Conservation (phyloP, 2,888 invertebrate species). For the Hyppa rectilinea region DNA sequence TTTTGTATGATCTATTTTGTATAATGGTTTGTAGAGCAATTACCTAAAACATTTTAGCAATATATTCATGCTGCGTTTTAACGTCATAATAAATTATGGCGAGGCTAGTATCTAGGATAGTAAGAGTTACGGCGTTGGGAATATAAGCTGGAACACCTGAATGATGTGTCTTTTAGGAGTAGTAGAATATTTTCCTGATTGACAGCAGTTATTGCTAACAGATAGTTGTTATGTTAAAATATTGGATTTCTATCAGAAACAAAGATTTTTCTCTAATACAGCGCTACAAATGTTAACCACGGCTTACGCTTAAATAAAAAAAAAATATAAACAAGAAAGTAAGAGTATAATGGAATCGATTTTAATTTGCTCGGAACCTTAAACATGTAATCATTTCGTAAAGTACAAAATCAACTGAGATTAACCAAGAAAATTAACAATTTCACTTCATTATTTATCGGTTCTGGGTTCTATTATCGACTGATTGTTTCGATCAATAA, state of each 20-base stretch:
- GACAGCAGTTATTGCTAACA: background rate
- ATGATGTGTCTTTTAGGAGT: background rate
- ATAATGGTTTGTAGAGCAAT: conserved; percentile 48
- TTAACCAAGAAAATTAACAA: background rate
- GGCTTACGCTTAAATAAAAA: background rate
- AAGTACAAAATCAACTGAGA: background rate
- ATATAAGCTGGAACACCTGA: background rate
- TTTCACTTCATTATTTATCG: background rate
- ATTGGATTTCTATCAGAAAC: background rate
- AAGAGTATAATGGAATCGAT: background rate
- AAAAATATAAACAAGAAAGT: background rate
- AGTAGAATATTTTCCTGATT: no score
- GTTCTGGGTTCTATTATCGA: background rate
- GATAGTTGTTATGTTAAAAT: background rate
- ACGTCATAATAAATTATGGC: background rate
- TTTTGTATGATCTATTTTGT: conserved; percentile 29
- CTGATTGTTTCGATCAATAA: no score
- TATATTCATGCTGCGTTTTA: conserved; percentile 25
- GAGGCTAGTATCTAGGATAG: background rate
- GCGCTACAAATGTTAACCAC: no score
- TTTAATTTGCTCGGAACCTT: background rate
- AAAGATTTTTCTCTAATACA: background rate
- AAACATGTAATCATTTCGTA: background rate
- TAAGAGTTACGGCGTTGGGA: background rate
- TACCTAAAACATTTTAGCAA: conserved; percentile 36